A percentile compares a stretch with the other conserved stretches of the same genome.
phyloP scores from a whole-genome alignment of 2,797 vertebrate species.

The Geotrypetes seraphini region DNA sequence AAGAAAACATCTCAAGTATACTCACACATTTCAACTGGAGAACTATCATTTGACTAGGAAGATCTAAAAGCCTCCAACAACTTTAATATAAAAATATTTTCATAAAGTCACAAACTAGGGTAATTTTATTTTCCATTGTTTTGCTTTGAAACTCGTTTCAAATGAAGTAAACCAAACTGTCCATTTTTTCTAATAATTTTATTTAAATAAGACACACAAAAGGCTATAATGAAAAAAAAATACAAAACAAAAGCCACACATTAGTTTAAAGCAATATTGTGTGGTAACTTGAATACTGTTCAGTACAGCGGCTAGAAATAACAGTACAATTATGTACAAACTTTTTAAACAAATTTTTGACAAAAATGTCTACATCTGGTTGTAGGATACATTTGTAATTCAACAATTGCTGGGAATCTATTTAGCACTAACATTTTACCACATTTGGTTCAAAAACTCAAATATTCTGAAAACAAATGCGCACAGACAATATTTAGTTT shows the following conservation, averaged over 20 bases:
- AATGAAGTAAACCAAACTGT: too few relatives aligned
- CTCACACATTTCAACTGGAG: too few relatives aligned
- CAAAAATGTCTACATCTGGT: conserved; percentile 52
- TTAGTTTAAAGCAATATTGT: conserved; percentile 59
- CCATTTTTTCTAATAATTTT: conserved; percentile 67
- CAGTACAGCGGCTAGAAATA: conserved; percentile 62
- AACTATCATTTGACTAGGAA: too few relatives aligned
- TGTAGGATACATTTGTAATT: conserved; percentile 57
- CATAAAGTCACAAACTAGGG: too few relatives aligned
- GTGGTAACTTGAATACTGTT: conserved; percentile 63
- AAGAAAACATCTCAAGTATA: too few relatives aligned
- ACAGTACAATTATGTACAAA: conserved; percentile 66
- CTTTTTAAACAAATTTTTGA: conserved; percentile 60
- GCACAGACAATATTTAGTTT: conserved; percentile 58
- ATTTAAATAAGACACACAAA: conserved; percentile 84
- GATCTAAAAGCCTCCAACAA: too few relatives aligned
- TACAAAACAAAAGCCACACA: conserved; percentile 72
- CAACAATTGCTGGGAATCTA: conserved; percentile 55
- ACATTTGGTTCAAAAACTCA: conserved; percentile 56
- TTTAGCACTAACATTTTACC: conserved; percentile 51
- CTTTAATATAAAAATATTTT: too few relatives aligned
- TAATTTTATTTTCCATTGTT: too few relatives aligned
- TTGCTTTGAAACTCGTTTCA: too few relatives aligned
- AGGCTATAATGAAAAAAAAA: conserved; percentile 73
- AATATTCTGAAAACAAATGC: conserved; percentile 50